Evolutionary conservation across 2,797 vertebrate species (phyloP), one percentile per base, ranked within the genome.

Genomic region (Spondyliosoma cantharus): DNA sequence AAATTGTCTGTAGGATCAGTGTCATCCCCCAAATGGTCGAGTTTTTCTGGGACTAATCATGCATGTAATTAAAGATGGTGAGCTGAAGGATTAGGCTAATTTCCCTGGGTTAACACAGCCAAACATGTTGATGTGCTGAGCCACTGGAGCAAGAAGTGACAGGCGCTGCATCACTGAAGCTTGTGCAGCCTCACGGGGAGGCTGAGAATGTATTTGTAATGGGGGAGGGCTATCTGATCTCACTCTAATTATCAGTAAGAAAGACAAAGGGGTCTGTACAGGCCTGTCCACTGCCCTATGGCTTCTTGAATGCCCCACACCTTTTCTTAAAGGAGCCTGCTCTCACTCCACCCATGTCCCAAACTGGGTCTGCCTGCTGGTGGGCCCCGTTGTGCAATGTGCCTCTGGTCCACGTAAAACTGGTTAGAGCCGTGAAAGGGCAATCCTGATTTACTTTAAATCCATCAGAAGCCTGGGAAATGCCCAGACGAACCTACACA

Each of bases 61-160:
- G 82, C 72, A 56, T 72, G 85, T 88, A 86, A 91, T 92, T 89
- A 90, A 90, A 90, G 84, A 91, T 80, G 73, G 65, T 73, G 79
- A 87, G 80, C 65, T 75, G 43, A 76, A 83, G 83, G 80, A 93
- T 86, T 78, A 80, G 74, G 54, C 71, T 89, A 84, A 90, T 90
- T 90, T 89, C 75, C 74, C 79, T 72, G 71, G 81, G 85, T 86
- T 91, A 83, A 87, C 83, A 65, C 72, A 84, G 75, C 73, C 76
- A 85, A 84, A 90, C 78, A 82, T 74, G 74, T 68, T 76, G 72
- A 87, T 81, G 84, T 67, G 62, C 53, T 70, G 80, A 90, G 76
- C 75, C 75, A 74, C 63, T 81, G 85, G 82, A 78, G 86, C 82
- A 81, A 74, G 63, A 81, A 75, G 73, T 8, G n/a, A 87, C 60